Evolutionary conservation across 2,888 invertebrate genomes (phyloP).

Genomic region (Rambutsinella grinnellia): DNA sequence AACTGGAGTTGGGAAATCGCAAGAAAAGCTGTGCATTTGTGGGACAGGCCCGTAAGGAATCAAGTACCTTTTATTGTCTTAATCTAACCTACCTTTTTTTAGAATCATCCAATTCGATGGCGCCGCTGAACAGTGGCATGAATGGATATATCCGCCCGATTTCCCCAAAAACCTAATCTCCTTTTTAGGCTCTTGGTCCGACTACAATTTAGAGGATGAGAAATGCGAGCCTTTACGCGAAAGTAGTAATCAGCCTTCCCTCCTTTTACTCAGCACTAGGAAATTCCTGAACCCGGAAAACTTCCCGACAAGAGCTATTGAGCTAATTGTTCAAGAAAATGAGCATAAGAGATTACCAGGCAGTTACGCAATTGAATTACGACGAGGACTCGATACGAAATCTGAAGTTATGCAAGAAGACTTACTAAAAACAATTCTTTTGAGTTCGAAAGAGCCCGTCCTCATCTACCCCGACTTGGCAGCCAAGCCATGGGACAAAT

Average conservation of each 20-base stretch:
- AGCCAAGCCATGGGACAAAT: neutral
- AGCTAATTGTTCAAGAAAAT: neutral
- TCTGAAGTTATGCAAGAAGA: neutral
- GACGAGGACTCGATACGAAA: neutral
- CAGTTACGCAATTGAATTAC: neutral
- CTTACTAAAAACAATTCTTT: neutral
- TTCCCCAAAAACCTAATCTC: neutral
- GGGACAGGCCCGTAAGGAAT: slow-evolving; percentile 1
- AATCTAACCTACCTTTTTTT: no score
- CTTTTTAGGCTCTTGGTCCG: neutral
- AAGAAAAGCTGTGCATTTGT: slow-evolving; percentile 6
- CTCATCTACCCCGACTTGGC: neutral
- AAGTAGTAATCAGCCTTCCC: neutral
- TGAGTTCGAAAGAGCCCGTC: slow-evolving; percentile 5
- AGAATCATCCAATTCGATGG: slow-evolving; percentile 26
- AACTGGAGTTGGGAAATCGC: slow-evolving; percentile 17
- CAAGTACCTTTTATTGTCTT: neutral
- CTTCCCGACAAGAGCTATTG: slow-evolving; percentile 4
- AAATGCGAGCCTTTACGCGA: slow-evolving; percentile 1
- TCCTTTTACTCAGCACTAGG: slow-evolving; percentile 6
- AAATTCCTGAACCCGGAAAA: slow-evolving; percentile 9
- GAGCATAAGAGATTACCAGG: neutral
- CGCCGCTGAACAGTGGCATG: neutral
- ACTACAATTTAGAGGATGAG: neutral
- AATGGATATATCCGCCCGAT: neutral